These are phyloP conservation scores for Alethe castanea DNA, from an alignment of 2,113 vertebrate genomes.

Conservation along the genomic window DNA sequence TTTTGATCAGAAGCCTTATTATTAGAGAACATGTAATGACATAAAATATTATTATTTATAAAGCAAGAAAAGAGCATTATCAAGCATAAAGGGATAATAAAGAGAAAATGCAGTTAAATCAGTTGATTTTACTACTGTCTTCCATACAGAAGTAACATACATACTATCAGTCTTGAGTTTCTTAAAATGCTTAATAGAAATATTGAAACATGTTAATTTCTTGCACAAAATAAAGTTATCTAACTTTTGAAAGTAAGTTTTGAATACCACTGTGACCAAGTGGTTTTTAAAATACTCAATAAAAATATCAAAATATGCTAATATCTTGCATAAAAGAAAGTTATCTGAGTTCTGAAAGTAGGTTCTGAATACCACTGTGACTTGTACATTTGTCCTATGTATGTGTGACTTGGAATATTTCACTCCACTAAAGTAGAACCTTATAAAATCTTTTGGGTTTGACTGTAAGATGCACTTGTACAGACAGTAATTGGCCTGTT, in stretches of 20 bases:
- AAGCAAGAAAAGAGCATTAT: not conserved
- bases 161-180: not conserved
- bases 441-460: conserved; percentile 70
- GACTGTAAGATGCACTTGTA: conserved; percentile 78
- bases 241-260: not conserved
- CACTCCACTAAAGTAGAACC: not conserved
- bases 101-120: not conserved
- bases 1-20: not conserved
- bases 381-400: not conserved
- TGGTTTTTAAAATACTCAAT: rapidly evolving
- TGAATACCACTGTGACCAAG: not conserved
- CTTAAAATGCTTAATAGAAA: not conserved
- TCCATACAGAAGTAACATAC: not conserved
- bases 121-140: not conserved
- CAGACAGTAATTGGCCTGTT: conserved; percentile 91
- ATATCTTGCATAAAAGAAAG: not conserved
- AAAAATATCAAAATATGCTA: not conserved
- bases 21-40: not conserved
- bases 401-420: not conserved
- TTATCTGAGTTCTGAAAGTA: not conserved
- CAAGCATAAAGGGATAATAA: not conserved
- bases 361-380: not conserved
- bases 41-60: not conserved
- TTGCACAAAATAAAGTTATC: not conserved
- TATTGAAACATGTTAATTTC: not conserved